Evolutionary conservation across 2,113 vertebrate species (phyloP), one percentile per base, ranked within the genome.

Genomic region (Gopherus flavomarginatus): DNA sequence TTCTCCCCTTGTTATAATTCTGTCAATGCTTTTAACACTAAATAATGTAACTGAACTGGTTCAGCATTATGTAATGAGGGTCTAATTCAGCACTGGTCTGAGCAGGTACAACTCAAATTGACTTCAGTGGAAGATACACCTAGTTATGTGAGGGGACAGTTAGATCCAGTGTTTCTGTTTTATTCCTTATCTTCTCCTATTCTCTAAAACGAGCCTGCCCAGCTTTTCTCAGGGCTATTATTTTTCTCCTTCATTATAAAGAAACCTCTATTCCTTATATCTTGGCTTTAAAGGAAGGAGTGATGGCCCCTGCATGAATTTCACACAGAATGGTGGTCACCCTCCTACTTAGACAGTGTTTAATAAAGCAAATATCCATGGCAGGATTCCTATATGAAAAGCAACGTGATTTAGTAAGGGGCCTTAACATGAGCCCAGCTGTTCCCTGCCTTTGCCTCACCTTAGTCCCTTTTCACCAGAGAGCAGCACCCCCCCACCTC

Each of bases 401-500:
- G 31, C 31, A 35, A 35, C 2, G 8, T 35, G 62, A 35, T 8
- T 35, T 16, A 1, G 14, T 35, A 17, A 65, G 13, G 3, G 59
- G 31, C 59, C 31, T 57, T 27, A 57, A 26, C 56, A 57, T 57
- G 10, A 11, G 11, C 26, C 56, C 24, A 57, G 56, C 56, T 57
- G 26, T 27, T 11, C 59, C 59, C 13, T 16, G 12, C 57, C 57
- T 14, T 31, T 1, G 27, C 27, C 57, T 59, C 57, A 31, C 57
- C 6, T 31, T 31, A 26, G 27, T 59, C 57, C 24, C 57, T 14
- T 31, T 26, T 59, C 12, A 29, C 57, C 57, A 59, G 11, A 29
- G 4, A 3, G 19, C 5, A 0, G 3, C 22, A 0, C 13, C 22
- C 57, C 9, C 27, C 5, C 35, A 4, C 27, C 2, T 29, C 52